These are phyloP conservation scores for Pteronura brasiliensis DNA, from an alignment of 2,113 vertebrate genomes.

Conservation along the genomic window DNA sequence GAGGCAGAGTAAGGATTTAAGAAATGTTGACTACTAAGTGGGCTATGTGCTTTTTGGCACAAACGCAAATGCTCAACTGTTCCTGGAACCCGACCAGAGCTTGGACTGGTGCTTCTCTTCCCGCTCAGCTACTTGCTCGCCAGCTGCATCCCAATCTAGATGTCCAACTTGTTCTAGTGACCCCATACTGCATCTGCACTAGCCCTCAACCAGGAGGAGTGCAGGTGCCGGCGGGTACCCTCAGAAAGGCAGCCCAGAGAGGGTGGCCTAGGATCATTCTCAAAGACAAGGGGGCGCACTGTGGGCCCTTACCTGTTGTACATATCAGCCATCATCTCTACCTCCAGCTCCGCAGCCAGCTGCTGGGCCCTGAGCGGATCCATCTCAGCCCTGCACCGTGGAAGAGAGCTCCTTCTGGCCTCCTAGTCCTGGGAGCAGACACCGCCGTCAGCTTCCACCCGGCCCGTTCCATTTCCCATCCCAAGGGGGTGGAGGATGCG, in stretches of 20 bases:
- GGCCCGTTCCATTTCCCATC: neutral
- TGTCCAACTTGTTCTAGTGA: neutral
- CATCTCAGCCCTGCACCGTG: conserved; percentile 79
- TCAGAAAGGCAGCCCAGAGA: neutral
- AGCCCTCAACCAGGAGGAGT: neutral
- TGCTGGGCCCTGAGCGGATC: conserved; percentile 96
- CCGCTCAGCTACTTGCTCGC: accelerated
- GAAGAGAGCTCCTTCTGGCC: neutral
- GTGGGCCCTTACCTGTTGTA: conserved; percentile 90
- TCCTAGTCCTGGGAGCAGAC: conserved; percentile 1
- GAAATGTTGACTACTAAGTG: neutral
- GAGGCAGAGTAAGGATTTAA: neutral
- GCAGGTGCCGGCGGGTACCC: neutral
- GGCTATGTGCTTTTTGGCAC: neutral
- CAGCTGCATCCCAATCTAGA: neutral
- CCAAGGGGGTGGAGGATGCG: neutral
- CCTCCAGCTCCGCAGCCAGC: conserved; percentile 95
- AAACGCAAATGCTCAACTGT: neutral
- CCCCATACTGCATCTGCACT: neutral
- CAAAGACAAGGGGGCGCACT: neutral
- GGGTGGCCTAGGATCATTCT: neutral
- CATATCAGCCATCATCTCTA: conserved; percentile 99
- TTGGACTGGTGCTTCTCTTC: neutral
- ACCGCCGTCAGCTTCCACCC: neutral
- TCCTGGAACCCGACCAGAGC: neutral